Evolutionary conservation across 2,113 vertebrate species (phyloP).

Genomic region (Edolisoma coerulescens): DNA sequence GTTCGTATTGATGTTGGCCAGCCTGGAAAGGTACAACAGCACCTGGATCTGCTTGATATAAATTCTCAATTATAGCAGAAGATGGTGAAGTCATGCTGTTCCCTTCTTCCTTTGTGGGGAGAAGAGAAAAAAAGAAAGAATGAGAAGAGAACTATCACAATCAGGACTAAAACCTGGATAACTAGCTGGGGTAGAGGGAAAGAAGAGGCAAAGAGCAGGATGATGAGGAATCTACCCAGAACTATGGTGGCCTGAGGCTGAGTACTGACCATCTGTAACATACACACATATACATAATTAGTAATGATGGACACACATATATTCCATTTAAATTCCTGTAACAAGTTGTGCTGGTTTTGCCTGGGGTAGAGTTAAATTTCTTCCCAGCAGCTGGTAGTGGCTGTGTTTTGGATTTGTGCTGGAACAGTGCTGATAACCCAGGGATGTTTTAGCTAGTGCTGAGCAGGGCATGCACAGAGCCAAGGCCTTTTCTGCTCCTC

Average conservation of each 20-base stretch:
- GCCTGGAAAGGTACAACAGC: conserved; percentile 66
- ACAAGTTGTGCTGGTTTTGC: background rate
- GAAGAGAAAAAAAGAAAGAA: background rate
- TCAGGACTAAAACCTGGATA: background rate
- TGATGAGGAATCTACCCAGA: background rate
- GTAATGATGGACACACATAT: background rate
- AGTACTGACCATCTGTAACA: background rate
- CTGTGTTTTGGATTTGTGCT: background rate
- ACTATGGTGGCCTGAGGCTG: rapidly evolving
- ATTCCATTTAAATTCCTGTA: background rate
- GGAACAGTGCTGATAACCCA: background rate
- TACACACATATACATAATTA: background rate
- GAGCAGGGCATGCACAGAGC: background rate
- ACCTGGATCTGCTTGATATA: conserved; percentile 62
- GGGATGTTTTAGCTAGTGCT: background rate
- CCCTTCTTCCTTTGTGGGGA: conserved; percentile 65
- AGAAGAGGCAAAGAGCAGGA: background rate
- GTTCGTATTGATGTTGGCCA: conserved; percentile 69
- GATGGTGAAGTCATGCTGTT: conserved; percentile 34
- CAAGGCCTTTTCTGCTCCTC: background rate
- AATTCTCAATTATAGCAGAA: conserved; percentile 77
- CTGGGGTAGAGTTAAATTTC: background rate
- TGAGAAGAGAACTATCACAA: background rate
- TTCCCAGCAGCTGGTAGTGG: background rate
- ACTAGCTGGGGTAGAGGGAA: background rate